phyloP scores from a whole-genome alignment of 2,113 vertebrate species.

The Ammodytes marinus region DNA sequence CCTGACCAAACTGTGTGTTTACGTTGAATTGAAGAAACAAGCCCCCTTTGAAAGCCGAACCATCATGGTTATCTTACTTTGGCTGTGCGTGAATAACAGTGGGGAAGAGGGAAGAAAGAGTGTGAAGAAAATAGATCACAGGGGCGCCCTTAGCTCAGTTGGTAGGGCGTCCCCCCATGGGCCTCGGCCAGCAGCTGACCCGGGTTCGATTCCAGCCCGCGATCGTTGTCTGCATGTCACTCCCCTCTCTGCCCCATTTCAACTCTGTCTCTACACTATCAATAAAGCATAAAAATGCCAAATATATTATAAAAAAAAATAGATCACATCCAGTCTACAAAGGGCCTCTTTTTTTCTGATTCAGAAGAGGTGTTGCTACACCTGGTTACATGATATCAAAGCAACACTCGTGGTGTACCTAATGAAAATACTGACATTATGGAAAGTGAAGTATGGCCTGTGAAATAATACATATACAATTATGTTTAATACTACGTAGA shows the following conservation, averaged over 20 bases:
- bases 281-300: too few relatives aligned
- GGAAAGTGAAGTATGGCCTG: not conserved
- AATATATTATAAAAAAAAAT: not conserved
- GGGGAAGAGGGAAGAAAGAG: not conserved
- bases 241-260: too few relatives aligned
- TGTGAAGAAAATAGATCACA: not conserved
- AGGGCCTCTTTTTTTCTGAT: constrained; percentile 8
- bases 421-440: constrained; percentile 27
- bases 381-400: constrained; percentile 55
- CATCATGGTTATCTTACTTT: constrained; percentile 13
- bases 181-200: too few relatives aligned
- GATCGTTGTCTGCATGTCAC: too few relatives aligned
- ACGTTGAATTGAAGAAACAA: not conserved
- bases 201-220: too few relatives aligned
- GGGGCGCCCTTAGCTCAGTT: too few relatives aligned
- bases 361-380: constrained; percentile 41
- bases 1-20: not conserved
- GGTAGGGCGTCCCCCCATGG: too few relatives aligned
- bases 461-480: constrained; percentile 23
- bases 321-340: not conserved
- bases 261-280: too few relatives aligned
- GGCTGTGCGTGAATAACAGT: not conserved
- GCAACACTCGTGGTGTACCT: constrained; percentile 1
- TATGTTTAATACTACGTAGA: constrained; percentile 54
- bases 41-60: not conserved